phyloP scores from a whole-genome alignment of 2,113 vertebrate species.

The Oreocharis arfaki region DNA sequence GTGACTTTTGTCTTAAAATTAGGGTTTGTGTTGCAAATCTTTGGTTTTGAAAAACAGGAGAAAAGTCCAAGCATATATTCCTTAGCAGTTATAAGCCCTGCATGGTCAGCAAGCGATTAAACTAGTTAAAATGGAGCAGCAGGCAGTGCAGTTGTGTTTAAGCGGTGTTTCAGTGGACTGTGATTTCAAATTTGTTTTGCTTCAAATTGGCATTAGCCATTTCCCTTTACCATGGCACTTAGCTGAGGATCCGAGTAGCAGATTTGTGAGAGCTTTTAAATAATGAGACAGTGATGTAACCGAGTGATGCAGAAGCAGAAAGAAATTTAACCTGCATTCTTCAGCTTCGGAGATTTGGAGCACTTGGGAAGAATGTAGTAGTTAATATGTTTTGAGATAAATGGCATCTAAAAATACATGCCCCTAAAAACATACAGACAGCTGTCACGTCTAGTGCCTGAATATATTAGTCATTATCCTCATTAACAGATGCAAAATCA shows the following conservation, averaged over 20 bases:
- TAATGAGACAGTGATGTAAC: conserved; percentile 64
- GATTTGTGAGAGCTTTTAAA: conserved; percentile 50
- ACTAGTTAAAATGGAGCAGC: conserved; percentile 27
- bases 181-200: conserved; percentile 45
- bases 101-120: conserved; percentile 39
- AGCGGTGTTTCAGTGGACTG: background rate
- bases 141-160: background rate
- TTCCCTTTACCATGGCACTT: conserved; percentile 47
- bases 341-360: conserved; percentile 41
- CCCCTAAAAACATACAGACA: conserved; percentile 73
- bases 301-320: conserved; percentile 44
- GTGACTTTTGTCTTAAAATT: conserved; percentile 80
- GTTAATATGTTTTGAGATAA: conserved; percentile 66
- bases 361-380: conserved; percentile 54
- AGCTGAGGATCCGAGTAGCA: conserved; percentile 56
- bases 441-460: conserved; percentile 72
- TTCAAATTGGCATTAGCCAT: conserved; percentile 49
- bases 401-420: conserved; percentile 71
- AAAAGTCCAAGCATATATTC: background rate
- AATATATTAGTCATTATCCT: conserved; percentile 75
- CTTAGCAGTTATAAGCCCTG: conserved; percentile 6
- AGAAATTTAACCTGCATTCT: conserved; percentile 50
- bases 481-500: conserved; percentile 71
- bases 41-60: conserved; percentile 36
- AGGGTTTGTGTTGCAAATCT: conserved; percentile 71